A percentile compares a stretch with the other conserved stretches of the same genome.
These are phyloP conservation scores for Agrochola lota DNA, from an alignment of 2,888 invertebrate genomes.

Conservation along the genomic window DNA sequence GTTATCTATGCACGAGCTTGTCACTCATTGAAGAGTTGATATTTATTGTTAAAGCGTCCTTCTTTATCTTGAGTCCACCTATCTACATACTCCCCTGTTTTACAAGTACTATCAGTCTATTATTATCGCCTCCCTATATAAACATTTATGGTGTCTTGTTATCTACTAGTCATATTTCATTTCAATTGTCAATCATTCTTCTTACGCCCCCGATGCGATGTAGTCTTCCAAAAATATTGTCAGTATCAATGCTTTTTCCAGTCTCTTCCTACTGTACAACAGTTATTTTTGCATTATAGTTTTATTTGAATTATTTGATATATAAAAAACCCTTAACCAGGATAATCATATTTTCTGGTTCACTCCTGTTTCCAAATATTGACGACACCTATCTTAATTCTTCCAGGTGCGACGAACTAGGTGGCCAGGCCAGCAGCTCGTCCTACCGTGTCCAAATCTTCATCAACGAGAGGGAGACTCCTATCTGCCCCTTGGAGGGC, in stretches of 20 bases:
- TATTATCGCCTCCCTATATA: background rate
- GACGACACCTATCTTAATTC: background rate
- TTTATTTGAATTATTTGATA: background rate
- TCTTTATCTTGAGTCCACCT: conserved; percentile 14
- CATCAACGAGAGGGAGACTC: conserved; percentile 79
- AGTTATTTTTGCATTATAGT: no score
- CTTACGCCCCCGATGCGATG: background rate
- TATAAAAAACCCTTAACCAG: background rate
- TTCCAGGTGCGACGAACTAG: conserved; percentile 77
- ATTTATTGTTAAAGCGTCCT: conserved; percentile 14
- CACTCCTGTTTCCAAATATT: background rate
- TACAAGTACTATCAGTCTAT: conserved; percentile 19
- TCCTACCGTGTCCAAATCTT: conserved; percentile 79
- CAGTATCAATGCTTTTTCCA: background rate
- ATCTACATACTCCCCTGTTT: conserved; percentile 16
- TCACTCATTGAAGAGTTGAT: conserved; percentile 43
- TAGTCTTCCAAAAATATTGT: background rate
- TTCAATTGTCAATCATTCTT: conserved; percentile 3
- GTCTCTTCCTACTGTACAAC: background rate
- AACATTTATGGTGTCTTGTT: conserved; percentile 10
- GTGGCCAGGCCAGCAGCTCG: conserved; percentile 59
- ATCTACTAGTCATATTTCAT: conserved; percentile 9
- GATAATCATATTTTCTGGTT: background rate
- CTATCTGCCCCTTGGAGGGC: conserved; percentile 79
- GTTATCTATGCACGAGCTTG: conserved; percentile 36